Percentiles rank a stretch among this genome's conserved stretches.
Evolutionary conservation across 2,113 vertebrate species (phyloP).

Genomic region (Echinops telfairi): DNA sequence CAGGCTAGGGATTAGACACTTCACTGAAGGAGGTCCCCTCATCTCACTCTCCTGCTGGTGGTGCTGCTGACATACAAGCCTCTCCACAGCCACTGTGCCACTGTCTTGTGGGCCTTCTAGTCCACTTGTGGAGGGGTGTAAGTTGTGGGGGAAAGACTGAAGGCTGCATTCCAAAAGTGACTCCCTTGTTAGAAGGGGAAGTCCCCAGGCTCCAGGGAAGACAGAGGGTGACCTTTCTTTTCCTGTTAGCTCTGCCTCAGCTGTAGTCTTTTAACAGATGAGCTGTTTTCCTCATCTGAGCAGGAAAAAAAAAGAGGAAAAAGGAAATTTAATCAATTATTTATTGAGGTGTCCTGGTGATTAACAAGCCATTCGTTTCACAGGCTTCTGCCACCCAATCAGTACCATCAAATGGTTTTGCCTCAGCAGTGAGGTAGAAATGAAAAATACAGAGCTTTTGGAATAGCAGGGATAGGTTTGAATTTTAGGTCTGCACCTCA

Average conservation of each 20-base stretch:
- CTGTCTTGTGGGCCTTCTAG: background rate
- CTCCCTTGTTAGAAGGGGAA: background rate
- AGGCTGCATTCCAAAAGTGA: background rate
- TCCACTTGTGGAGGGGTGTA: too few relatives aligned
- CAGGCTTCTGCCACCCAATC: too few relatives aligned
- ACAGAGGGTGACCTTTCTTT: background rate
- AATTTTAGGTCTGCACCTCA: background rate
- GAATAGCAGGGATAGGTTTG: background rate
- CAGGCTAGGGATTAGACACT: background rate
- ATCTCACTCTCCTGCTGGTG: conserved; percentile 43
- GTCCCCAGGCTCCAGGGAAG: background rate
- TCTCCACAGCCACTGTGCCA: background rate
- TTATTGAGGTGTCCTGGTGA: background rate
- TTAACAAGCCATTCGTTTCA: background rate
- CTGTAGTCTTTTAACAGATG: background rate
- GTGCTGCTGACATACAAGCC: conserved; percentile 31
- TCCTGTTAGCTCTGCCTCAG: background rate
- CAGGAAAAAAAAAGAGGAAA: background rate
- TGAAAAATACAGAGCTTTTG: background rate
- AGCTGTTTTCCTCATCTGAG: background rate
- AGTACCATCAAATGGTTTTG: background rate
- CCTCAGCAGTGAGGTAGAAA: background rate
- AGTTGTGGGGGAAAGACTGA: background rate
- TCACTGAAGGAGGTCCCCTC: background rate
- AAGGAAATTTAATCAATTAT: conserved; percentile 31